phyloP scores from a whole-genome alignment of 2,797 vertebrate species.

The Liparis tanakae region DNA sequence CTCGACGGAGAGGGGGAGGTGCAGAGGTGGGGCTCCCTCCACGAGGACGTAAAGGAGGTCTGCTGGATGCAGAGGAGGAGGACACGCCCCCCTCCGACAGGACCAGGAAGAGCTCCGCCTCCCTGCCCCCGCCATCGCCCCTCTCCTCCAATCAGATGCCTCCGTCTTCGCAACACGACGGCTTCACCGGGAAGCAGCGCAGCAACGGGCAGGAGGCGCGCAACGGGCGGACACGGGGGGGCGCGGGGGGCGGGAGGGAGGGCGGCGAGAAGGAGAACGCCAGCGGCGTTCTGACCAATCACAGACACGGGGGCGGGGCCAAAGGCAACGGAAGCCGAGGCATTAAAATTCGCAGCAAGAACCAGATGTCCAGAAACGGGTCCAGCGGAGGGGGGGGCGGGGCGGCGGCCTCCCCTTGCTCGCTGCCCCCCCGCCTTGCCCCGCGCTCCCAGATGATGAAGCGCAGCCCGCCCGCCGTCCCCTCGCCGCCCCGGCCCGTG shows the following conservation, averaged over 20 bases:
- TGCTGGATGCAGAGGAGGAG: constrained; percentile 77
- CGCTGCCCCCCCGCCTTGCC: constrained; percentile 77
- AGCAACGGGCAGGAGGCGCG: constrained; percentile 83
- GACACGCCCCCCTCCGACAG: constrained; percentile 68
- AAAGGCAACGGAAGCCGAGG: constrained; percentile 66
- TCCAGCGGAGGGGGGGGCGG: constrained; percentile 65
- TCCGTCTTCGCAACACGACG: constrained; percentile 67
- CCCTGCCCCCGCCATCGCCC: constrained; percentile 70
- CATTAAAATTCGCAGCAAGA: constrained; percentile 77
- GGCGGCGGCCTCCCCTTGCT: constrained; percentile 73
- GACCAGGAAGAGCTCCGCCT: constrained; percentile 73
- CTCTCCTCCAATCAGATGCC: constrained; percentile 82
- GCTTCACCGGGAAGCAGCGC: constrained; percentile 75
- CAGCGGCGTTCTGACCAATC: constrained; percentile 72
- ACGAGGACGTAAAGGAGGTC: constrained; percentile 65
- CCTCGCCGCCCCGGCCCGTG: constrained; percentile 87
- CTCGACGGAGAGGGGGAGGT: constrained; percentile 70
- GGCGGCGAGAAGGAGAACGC: constrained; percentile 83
- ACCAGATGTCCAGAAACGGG: constrained; percentile 54
- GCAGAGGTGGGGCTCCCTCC: constrained; percentile 62
- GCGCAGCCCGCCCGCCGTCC: constrained; percentile 86
- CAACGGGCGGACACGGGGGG: constrained; percentile 82
- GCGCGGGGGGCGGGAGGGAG: constrained; percentile 51
- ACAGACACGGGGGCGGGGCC: constrained; percentile 72
- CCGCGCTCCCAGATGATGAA: constrained; percentile 84